Base-by-base conservation (phyloP, 2,113 vertebrate species). In the Pterophyllum scalare region DNA sequence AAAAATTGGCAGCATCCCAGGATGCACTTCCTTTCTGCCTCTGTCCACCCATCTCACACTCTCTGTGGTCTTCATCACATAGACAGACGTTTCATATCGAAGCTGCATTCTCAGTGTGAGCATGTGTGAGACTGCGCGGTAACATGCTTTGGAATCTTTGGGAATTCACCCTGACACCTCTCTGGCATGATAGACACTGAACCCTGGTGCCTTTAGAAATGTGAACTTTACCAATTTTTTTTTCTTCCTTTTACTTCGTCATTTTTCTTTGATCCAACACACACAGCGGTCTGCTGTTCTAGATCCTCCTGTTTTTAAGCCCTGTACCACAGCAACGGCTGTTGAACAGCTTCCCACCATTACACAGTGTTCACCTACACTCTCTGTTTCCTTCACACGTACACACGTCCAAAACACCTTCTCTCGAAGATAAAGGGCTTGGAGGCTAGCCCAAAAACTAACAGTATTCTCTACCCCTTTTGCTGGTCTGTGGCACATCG, bases 291-390 rank as follows among this genome's bases (percentile, higher is more conserved):
- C 77, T 75, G 84, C 83, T 80, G 79, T 84, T 87, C 77, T 74
- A 76, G 87, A 90, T 80, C 80, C 56, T 87, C 62, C 80, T 93
- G 81, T 91, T 93, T 92, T 93, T 91, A 58, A 81, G 74, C 67
- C 43, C 35, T 76, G 82, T 86, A 91, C 89, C 89, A 79, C 82
- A 90, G 92, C 89, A 93, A 93, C 91, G 82, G 89, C 84, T 95
- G 82, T 95, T 96, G 94, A 95, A 92, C 89, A 49, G 87, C 88
- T 95, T 94, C 94, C 94, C 93, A 93, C 58, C 87, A 91, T 94
- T 92, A 94, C 88, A 90, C 92, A 94, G 88, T 70, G 75, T 91
- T 90, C 87, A 83, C 90, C 86, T 90, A 86, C 89, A 84, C 89
- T 89, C 89, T 88, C 87, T 91, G 92, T 94, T 89, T 89, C 83